A percentile compares a stretch with the other conserved stretches of the same genome.
Conservation (phyloP, 2,888 invertebrate species). For the Eucera pruinosa region DNA sequence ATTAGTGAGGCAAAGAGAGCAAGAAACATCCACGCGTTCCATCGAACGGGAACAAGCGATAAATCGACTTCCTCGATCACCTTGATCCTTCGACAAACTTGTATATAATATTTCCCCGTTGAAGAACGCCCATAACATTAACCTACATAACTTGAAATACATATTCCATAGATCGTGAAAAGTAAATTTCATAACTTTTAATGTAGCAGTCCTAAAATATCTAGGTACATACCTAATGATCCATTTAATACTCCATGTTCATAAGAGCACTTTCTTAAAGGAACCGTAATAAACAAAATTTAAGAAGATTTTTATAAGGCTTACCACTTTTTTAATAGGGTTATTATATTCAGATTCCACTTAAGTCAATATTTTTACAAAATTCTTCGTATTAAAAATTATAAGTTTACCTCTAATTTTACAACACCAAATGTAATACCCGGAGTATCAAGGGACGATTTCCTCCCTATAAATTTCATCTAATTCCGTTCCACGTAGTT, state of each 20-base stretch:
- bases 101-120: conserved; percentile 15
- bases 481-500: background rate
- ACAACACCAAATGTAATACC: too few relatives aligned
- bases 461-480: background rate
- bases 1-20: conserved; percentile 15
- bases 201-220: background rate
- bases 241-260: background rate
- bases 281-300: too few relatives aligned
- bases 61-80: conserved; percentile 42
- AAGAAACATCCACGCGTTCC: conserved; percentile 12
- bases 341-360: too few relatives aligned
- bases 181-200: background rate
- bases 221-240: background rate
- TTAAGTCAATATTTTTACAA: too few relatives aligned
- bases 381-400: background rate
- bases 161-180: conserved; percentile 29
- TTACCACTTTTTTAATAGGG: too few relatives aligned
- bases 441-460: background rate
- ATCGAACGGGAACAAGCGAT: conserved; percentile 22
- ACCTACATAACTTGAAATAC: conserved; percentile 29
- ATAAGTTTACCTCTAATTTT: too few relatives aligned
- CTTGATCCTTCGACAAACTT: conserved; percentile 41
- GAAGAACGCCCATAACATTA: conserved; percentile 27
- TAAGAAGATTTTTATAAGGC: too few relatives aligned
- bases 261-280: background rate